Evolutionary conservation across 1,140 invertebrate genomes (phyloP).

Genomic region (Proctacanthus coquilletti): DNA sequence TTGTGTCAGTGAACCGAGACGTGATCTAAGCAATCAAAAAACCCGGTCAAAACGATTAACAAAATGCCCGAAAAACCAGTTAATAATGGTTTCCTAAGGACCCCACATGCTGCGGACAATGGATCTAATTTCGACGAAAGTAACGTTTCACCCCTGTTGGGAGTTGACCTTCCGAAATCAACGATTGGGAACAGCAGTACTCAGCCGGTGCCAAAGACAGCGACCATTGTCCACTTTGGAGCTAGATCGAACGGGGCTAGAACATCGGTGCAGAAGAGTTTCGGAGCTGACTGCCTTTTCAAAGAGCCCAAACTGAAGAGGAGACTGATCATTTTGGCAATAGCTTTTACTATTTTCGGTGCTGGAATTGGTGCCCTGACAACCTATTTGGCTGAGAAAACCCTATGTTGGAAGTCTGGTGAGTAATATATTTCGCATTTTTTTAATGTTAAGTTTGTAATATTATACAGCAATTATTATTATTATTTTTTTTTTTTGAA

Average conservation of each 20-base stretch:
- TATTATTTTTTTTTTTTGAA: too few species aligned
- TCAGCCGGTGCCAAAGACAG: background rate
- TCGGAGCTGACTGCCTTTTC: conserved; percentile 14
- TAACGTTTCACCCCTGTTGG: background rate
- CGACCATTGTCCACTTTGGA: conserved; percentile 3
- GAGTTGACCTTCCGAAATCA: conserved; percentile 8
- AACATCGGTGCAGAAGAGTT: background rate
- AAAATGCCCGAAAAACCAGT: conserved; percentile 2
- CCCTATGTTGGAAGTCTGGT: conserved; percentile 22
- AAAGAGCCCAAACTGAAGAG: conserved; percentile 22
- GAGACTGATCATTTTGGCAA: conserved; percentile 20
- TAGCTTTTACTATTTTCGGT: conserved; percentile 23
- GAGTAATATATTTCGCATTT: conserved; percentile 7
- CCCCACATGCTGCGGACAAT: background rate
- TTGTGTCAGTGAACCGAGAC: too few species aligned
- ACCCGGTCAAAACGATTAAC: background rate
- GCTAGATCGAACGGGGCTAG: conserved; percentile 3
- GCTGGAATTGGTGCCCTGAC: conserved; percentile 26
- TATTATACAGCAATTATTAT: too few species aligned
- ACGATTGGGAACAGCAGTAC: conserved; percentile 4
- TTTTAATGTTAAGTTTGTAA: too few species aligned
- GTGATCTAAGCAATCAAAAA: too few species aligned
- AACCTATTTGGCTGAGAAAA: conserved; percentile 24
- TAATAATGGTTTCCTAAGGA: conserved; percentile 1
- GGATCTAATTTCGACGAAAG: conserved; percentile 6